Conservation (phyloP, 2,888 invertebrate genomes). For the Ligdia adustata region DNA sequence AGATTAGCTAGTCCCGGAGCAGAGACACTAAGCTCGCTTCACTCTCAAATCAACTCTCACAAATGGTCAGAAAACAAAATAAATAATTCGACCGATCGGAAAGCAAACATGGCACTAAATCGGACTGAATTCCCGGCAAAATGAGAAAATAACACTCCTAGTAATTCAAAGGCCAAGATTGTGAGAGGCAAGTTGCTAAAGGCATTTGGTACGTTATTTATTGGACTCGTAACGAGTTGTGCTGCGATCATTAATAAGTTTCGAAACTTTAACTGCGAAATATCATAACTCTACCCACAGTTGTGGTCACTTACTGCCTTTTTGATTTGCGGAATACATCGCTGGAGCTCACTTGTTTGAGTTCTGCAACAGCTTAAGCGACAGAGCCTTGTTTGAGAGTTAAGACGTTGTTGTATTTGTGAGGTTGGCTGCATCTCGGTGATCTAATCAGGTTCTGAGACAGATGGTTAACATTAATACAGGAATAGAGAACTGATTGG, state of each 20-base stretch:
- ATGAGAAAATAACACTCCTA: constrained; percentile 39
- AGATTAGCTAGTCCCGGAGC: too few relatives aligned
- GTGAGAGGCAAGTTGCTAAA: constrained; percentile 51
- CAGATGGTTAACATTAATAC: constrained; percentile 68
- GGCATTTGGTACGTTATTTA: constrained; percentile 65
- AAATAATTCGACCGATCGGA: constrained; percentile 8
- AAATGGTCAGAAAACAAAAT: constrained; percentile 2
- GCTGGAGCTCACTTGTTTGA: constrained; percentile 25
- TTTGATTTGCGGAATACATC: constrained; percentile 30
- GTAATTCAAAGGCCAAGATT: constrained; percentile 52
- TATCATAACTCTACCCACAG: constrained; percentile 35
- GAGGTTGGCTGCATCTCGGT: constrained; percentile 46
- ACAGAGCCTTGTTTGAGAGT: constrained; percentile 27
- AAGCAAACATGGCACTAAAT: constrained; percentile 14
- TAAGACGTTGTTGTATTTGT: constrained; percentile 39
- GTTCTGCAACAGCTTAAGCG: constrained; percentile 47
- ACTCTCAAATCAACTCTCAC: neutral
- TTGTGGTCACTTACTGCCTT: constrained; percentile 17
- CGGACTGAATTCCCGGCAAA: constrained; percentile 22
- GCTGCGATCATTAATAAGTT: constrained; percentile 69
- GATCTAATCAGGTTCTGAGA: constrained; percentile 66
- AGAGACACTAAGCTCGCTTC: too few relatives aligned
- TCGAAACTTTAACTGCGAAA: constrained; percentile 5
- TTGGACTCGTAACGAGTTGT: constrained; percentile 66
- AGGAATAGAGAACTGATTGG: constrained; percentile 61